These are phyloP conservation scores for Chlorops oryzae DNA, from an alignment of 1,140 invertebrate species.

Conservation along the genomic window DNA sequence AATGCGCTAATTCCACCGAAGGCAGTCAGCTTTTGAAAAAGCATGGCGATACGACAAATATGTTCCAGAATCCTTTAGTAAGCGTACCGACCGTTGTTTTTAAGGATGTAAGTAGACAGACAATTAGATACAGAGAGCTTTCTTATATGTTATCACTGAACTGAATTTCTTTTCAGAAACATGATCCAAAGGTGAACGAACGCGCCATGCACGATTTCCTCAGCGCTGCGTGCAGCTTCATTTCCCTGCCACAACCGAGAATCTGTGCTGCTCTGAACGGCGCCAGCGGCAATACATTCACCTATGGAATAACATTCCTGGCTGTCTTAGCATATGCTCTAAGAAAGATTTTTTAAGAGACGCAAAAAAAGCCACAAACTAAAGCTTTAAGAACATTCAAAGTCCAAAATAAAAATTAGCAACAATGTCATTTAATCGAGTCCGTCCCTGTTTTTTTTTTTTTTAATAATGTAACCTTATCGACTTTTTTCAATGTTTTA, in stretches of 20 bases:
- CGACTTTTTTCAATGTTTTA: slow-evolving; percentile 17
- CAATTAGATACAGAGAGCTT: neutral
- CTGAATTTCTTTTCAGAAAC: slow-evolving; percentile 27
- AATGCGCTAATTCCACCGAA: slow-evolving; percentile 48
- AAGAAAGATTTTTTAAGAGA: slow-evolving; percentile 19
- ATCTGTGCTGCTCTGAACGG: slow-evolving; percentile 33
- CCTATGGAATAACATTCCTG: slow-evolving; percentile 26
- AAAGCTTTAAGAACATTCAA: no score
- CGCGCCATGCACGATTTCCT: slow-evolving; percentile 34
- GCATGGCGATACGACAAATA: slow-evolving; percentile 46
- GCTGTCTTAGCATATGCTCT: slow-evolving; percentile 23
- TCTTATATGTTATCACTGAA: neutral
- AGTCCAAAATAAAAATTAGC: no score
- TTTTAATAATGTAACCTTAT: slow-evolving; percentile 11
- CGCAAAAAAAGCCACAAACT: no score
- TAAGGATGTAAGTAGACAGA: slow-evolving; percentile 37
- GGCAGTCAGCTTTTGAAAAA: slow-evolving; percentile 47
- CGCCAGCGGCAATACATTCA: slow-evolving; percentile 20
- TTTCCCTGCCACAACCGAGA: slow-evolving; percentile 30
- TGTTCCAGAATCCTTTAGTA: slow-evolving; percentile 45
- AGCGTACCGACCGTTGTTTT: slow-evolving; percentile 53
- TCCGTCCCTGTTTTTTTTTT: no score
- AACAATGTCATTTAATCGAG: no score
- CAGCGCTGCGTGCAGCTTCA: slow-evolving; percentile 29
- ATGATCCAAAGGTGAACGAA: slow-evolving; percentile 32